phyloP scores from a whole-genome alignment of 2,113 vertebrate genomes.

The Tachuris rubrigastra region DNA sequence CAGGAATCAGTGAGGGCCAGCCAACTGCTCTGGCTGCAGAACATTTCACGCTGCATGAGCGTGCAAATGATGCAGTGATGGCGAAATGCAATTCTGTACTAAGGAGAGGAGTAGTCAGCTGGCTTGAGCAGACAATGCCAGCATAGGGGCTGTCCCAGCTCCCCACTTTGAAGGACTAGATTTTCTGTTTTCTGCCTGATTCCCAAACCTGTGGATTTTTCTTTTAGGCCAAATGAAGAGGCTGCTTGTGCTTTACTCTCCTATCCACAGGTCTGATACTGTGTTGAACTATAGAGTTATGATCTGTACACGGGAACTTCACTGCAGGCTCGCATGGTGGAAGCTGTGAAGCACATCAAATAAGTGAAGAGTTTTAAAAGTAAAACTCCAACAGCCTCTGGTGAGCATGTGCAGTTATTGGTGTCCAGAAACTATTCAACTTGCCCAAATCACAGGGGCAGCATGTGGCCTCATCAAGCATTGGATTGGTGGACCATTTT shows the following conservation, averaged over 20 bases:
- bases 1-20: not conserved
- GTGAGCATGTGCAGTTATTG: not conserved
- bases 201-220: not conserved
- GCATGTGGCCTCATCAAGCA: not conserved
- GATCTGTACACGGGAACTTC: not conserved
- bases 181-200: not conserved
- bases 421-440: not conserved
- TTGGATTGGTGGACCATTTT: not conserved
- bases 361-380: not conserved
- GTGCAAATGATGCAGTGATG: not conserved
- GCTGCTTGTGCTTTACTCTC: not conserved
- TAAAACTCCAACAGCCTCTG: not conserved
- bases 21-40: not conserved
- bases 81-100: fast-evolving
- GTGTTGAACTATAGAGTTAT: not conserved
- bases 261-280: not conserved
- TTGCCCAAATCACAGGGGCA: not conserved
- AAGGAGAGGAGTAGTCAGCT: fast-evolving
- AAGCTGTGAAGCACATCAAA: not conserved
- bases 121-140: fast-evolving
- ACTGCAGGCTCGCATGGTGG: fast-evolving
- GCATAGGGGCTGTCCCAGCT: fast-evolving
- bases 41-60: fast-evolving
- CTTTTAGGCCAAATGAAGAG: not conserved
- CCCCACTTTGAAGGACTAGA: not conserved